Percentiles rank a stretch among this genome's conserved stretches.
These are phyloP conservation scores for Girardinichthys multiradiatus DNA, from an alignment of 2,113 vertebrate genomes.

Conservation along the genomic window DNA sequence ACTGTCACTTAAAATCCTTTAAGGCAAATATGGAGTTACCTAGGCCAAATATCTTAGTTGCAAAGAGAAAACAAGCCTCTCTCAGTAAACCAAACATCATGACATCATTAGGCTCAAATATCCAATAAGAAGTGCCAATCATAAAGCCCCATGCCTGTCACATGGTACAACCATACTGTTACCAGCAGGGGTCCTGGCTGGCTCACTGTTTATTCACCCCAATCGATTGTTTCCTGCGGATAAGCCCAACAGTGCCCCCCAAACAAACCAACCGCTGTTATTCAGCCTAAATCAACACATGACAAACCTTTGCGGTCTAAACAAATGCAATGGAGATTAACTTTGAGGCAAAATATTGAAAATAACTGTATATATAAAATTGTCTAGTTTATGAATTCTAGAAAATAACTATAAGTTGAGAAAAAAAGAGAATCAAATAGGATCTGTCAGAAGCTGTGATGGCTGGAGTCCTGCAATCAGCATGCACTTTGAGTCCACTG, in stretches of 20 bases:
- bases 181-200: slow-evolving; percentile 56
- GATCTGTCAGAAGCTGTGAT: slow-evolving; percentile 16
- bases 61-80: slow-evolving; percentile 30
- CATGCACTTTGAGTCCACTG: slow-evolving; percentile 42
- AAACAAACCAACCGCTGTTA: slow-evolving; percentile 70
- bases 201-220: slow-evolving; percentile 71
- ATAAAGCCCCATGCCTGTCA: slow-evolving; percentile 61
- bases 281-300: slow-evolving; percentile 63
- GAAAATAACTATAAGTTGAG: not conserved
- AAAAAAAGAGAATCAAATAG: not conserved
- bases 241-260: slow-evolving; percentile 64
- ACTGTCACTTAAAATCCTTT: not conserved
- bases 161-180: slow-evolving; percentile 64
- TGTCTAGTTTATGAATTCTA: slow-evolving; percentile 32
- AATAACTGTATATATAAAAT: not conserved
- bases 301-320: slow-evolving; percentile 17
- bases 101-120: slow-evolving; percentile 51
- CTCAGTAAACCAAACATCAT: slow-evolving; percentile 24
- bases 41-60: not conserved
- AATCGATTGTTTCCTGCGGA: slow-evolving; percentile 71
- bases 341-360: slow-evolving; percentile 4
- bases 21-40: not conserved
- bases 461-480: slow-evolving; percentile 47
- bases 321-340: slow-evolving; percentile 11
- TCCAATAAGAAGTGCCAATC: slow-evolving; percentile 68